Percentiles rank a stretch among this genome's conserved stretches.
Conservation (phyloP, 1,140 invertebrate species). For the Ridgeia piscesae region DNA sequence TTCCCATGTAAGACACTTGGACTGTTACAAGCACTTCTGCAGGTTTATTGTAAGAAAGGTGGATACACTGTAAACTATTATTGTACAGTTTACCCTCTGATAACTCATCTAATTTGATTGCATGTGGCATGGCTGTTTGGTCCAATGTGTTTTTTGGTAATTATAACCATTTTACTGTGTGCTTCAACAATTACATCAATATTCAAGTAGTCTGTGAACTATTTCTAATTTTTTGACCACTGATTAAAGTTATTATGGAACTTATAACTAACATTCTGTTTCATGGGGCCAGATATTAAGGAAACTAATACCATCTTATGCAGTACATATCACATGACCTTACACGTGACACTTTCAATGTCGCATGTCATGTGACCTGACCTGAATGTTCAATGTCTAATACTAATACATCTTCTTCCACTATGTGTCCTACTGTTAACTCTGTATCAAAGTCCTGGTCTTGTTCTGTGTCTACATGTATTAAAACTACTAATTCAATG, state of each 20-base stretch:
- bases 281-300: not conserved
- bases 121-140: not conserved
- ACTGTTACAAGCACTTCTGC: not conserved
- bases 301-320: not conserved
- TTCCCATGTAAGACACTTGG: not conserved
- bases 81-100: not conserved
- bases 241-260: not conserved
- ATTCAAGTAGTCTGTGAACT: not conserved
- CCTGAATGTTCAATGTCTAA: not conserved
- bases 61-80: not conserved
- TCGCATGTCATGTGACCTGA: too few relatives aligned
- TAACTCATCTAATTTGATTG: not conserved
- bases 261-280: not conserved
- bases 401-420: not conserved
- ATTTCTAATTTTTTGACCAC: not conserved
- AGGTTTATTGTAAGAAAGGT: not conserved
- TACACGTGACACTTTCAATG: too few relatives aligned
- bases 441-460: not conserved
- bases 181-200: too few relatives aligned
- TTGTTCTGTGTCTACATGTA: not conserved
- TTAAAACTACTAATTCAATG: not conserved
- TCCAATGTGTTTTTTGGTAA: not conserved
- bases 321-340: not conserved
- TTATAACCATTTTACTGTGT: not conserved
- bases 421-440: not conserved